These are phyloP conservation scores for Mus spicilegus DNA, from an alignment of 2,113 vertebrate species.

Conservation along the genomic window DNA sequence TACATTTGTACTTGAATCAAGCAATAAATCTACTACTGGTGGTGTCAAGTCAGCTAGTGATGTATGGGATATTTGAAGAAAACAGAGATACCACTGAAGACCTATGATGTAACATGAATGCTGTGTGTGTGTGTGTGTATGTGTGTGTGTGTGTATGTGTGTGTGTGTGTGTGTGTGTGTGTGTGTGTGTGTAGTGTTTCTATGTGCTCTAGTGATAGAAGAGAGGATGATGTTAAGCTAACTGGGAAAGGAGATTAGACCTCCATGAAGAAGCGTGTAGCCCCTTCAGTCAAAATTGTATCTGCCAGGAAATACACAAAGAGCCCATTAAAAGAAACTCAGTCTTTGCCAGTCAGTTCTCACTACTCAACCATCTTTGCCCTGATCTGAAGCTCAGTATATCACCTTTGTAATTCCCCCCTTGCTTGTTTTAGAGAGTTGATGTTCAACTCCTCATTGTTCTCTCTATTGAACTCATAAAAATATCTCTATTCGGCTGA, in stretches of 20 bases:
- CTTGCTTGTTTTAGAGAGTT: not conserved
- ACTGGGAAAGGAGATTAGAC: not conserved
- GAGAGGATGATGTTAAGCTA: not conserved
- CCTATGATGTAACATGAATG: not conserved
- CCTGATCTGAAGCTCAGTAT: not conserved
- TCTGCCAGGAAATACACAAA: constrained; percentile 2
- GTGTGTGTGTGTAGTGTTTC: not conserved
- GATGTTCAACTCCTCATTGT: not conserved
- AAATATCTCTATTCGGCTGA: constrained; percentile 1
- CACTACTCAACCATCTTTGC: not conserved
- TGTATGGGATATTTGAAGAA: not conserved
- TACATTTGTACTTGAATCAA: constrained; percentile 23
- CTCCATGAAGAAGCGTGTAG: not conserved
- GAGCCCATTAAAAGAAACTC: constrained; percentile 9
- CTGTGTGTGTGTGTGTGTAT: not conserved
- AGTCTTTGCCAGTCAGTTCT: not conserved
- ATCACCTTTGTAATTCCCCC: not conserved
- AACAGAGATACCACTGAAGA: not conserved
- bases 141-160: not conserved
- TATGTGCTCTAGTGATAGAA: not conserved
- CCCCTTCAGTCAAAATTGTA: not conserved
- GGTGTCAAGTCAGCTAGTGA: constrained; percentile 5
- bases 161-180: not conserved
- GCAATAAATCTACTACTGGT: not conserved
- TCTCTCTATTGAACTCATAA: not conserved